Evolutionary conservation across 2,113 vertebrate species (phyloP).

Genomic region (Ornithorhynchus anatinus): DNA sequence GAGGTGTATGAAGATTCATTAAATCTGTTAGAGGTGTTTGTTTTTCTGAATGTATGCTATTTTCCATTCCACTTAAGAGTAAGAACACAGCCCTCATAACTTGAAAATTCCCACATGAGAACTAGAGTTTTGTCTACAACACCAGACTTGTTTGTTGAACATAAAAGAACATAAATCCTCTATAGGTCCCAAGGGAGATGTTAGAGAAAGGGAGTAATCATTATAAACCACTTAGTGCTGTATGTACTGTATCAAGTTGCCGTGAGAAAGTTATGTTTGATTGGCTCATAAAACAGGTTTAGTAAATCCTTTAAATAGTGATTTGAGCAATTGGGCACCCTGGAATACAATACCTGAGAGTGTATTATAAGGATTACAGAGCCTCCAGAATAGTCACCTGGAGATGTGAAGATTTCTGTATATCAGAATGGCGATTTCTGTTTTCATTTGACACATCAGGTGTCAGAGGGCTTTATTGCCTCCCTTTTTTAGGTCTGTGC

Average conservation of each 20-base stretch:
- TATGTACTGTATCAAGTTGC: constrained; percentile 55
- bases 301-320: constrained; percentile 62
- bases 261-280: constrained; percentile 56
- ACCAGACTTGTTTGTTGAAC: constrained; percentile 62
- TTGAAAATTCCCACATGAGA: constrained; percentile 48
- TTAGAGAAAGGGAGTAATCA: constrained; percentile 45
- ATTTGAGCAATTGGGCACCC: constrained; percentile 25
- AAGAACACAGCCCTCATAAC: constrained; percentile 9
- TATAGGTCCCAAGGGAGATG: constrained; percentile 38
- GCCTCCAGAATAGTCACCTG: constrained; percentile 30
- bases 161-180: constrained; percentile 66
- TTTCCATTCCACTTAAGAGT: constrained; percentile 6
- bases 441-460: constrained; percentile 20
- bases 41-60: constrained; percentile 6
- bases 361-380: constrained; percentile 9
- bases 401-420: constrained; percentile 10
- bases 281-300: constrained; percentile 60
- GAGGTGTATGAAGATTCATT: background rate
- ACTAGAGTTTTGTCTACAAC: constrained; percentile 54
- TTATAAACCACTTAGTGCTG: constrained; percentile 54
- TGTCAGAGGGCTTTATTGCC: background rate
- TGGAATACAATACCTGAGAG: constrained; percentile 51
- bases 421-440: constrained; percentile 2
- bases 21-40: constrained; percentile 18
- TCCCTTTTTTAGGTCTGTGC: background rate